Conservation (phyloP, 2,797 vertebrate species). For the Sebastolobus alascanus region DNA sequence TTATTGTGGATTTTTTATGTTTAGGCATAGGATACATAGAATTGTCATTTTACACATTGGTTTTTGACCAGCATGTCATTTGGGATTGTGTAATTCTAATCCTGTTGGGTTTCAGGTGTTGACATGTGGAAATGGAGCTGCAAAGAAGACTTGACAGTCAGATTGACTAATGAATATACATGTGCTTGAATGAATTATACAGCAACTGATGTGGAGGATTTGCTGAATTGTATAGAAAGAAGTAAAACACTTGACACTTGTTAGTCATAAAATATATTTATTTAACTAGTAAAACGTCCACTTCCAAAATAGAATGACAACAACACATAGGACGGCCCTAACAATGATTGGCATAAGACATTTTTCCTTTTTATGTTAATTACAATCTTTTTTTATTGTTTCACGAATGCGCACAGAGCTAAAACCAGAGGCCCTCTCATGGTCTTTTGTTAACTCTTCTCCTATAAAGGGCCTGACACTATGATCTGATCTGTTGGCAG, state of each 20-base stretch:
- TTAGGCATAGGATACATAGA: neutral
- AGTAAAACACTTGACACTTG: conserved; percentile 31
- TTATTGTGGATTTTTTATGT: neutral
- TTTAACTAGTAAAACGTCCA: conserved; percentile 76
- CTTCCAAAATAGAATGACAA: conserved; percentile 71
- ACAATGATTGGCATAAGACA: conserved; percentile 66
- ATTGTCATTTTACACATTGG: neutral
- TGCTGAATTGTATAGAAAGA: neutral
- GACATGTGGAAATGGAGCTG: neutral
- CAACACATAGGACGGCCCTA: conserved; percentile 50
- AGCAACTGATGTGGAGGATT: neutral
- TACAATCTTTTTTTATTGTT: conserved; percentile 53
- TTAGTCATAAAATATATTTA: conserved; percentile 84
- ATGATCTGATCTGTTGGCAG: conserved; percentile 58
- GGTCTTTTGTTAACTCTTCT: conserved; percentile 18
- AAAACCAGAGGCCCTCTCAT: conserved; percentile 18
- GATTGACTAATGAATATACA: neutral
- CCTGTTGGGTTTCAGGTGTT: neutral
- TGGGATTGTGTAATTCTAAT: neutral
- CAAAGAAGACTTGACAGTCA: neutral
- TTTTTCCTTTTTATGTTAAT: conserved; percentile 34
- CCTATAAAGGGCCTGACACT: conserved; percentile 22
- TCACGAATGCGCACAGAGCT: conserved; percentile 23
- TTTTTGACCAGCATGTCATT: neutral
- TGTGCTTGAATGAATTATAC: too few relatives aligned